Base-by-base conservation (phyloP, 2,797 vertebrate species). In the Garrulus glandarius region DNA sequence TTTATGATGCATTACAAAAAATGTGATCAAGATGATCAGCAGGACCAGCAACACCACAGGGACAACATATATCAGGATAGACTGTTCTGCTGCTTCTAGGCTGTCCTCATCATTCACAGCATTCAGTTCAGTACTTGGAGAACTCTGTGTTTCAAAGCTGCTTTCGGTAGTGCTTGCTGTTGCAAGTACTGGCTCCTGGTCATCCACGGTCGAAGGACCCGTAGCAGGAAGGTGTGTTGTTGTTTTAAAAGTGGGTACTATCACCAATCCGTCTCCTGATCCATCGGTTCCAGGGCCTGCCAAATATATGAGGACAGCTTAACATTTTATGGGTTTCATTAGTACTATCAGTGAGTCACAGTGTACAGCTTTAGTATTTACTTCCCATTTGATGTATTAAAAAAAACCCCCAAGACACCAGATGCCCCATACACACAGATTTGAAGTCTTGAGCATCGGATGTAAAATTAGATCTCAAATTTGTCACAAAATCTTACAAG, bases 41-140 rank as follows among this genome's bases (percentile, higher is more conserved):
- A 98, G 24, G 57, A 91, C 55, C 70, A 98, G 36, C 19, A 97
- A 60, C 1, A 41, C 59, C 7, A 75, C 10, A 1, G 98, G 97
- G 56, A 97, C 50, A 47, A 94, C 17, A 17, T 97, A 98, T 39
- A 97, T 92, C 43, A 98, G 44, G 46, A 96, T 39, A 89, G 84
- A 30, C 79, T 69, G 60, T 92, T 80, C 86, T 72, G 12, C 32
- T 10, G 7, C 68, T 56, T 89, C 75, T 34, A 55, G 34, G 50
- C 32, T 70, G 46, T 80, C 59, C 43, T 77, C 74, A 34, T 84
- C 4, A 4, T 60, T 89, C 10, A 8, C 1, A 4, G 52, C 27
- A 18, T 46, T 68, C 50, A 77, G 4, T 84, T 95, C 91, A 81
- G 84, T 88, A 43, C 56, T 79, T n/a, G 50, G 17, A 87, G 52